A percentile compares a stretch with the other conserved stretches of the same genome.
phyloP scores from a whole-genome alignment of 2,797 vertebrate species.

The Mastacembelus armatus region DNA sequence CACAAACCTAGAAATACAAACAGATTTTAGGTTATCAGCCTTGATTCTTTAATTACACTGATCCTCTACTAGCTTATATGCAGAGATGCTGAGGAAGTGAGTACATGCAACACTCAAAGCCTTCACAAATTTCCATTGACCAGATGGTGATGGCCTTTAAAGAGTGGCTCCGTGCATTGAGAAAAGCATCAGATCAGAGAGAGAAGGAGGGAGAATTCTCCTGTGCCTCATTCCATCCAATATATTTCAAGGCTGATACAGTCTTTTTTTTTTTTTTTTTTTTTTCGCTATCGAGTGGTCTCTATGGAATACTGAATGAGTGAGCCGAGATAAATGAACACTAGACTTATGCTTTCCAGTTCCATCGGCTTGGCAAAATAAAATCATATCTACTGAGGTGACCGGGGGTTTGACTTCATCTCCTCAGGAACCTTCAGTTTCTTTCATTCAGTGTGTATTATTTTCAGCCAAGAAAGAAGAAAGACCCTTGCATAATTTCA shows the following conservation, averaged over 20 bases:
- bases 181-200: conserved; percentile 69
- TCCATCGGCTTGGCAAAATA: conserved; percentile 64
- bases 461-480: conserved; percentile 41
- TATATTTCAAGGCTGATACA: conserved; percentile 75
- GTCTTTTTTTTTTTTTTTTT: conserved; percentile 53
- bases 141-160: conserved; percentile 59
- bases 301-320: conserved; percentile 70
- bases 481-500: conserved; percentile 46
- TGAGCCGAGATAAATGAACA: conserved; percentile 57
- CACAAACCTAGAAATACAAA: conserved; percentile 19
- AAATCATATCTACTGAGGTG: conserved; percentile 60
- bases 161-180: conserved; percentile 55
- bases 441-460: conserved; percentile 42
- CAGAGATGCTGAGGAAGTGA: background rate
- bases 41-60: conserved; percentile 31
- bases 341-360: conserved; percentile 46
- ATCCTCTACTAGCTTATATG: background rate
- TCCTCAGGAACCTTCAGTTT: conserved; percentile 38
- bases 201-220: conserved; percentile 65
- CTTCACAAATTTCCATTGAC: conserved; percentile 29
- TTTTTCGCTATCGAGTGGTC: conserved; percentile 44
- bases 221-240: conserved; percentile 74
- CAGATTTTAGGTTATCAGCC: conserved; percentile 4
- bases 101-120: conserved; percentile 14
- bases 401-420: conserved; percentile 44